A percentile compares a stretch with the other conserved stretches of the same genome.
Evolutionary conservation across 2,113 vertebrate species (phyloP).

Genomic region (Corvus cornix): DNA sequence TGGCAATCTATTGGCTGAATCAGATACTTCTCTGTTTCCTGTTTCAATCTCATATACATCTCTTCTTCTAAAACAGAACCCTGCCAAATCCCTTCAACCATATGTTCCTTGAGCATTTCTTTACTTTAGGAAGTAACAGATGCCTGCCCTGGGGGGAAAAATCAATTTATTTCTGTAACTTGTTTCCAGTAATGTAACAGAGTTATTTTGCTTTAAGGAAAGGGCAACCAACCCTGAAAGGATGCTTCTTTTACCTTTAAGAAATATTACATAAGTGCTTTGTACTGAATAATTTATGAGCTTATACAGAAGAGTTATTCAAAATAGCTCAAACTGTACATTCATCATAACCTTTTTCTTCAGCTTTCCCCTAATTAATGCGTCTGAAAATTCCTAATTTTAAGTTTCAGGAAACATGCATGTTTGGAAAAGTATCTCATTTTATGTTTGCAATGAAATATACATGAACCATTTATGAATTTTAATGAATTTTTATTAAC

Average conservation of each 20-base stretch:
- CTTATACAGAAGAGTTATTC: slow-evolving; percentile 12
- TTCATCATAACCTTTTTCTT: slow-evolving; percentile 11
- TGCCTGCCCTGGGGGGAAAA: neutral
- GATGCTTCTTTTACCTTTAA: slow-evolving; percentile 50
- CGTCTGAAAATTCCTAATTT: slow-evolving; percentile 26
- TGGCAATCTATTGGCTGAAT: neutral
- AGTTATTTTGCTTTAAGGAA: slow-evolving; percentile 38
- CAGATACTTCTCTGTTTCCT: neutral
- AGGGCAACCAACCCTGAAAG: slow-evolving; percentile 24
- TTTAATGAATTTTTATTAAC: slow-evolving; percentile 63
- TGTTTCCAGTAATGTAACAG: slow-evolving; percentile 28
- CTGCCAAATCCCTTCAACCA: slow-evolving; percentile 22
- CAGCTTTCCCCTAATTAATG: slow-evolving; percentile 34
- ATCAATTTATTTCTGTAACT: slow-evolving; percentile 54
- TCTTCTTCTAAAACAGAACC: neutral
- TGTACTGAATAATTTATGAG: slow-evolving; percentile 58
- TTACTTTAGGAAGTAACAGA: slow-evolving; percentile 55
- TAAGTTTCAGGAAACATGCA: slow-evolving; percentile 17
- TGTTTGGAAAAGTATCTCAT: slow-evolving; percentile 19
- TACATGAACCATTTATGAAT: slow-evolving; percentile 37
- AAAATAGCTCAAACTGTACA: neutral
- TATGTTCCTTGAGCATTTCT: slow-evolving; percentile 43
- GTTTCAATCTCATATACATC: neutral
- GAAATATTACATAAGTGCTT: slow-evolving; percentile 53
- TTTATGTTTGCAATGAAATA: slow-evolving; percentile 35